Evolutionary conservation across 2,113 vertebrate genomes (phyloP), one percentile per base, ranked within the genome.

Genomic region (Sisor rabdophorus): DNA sequence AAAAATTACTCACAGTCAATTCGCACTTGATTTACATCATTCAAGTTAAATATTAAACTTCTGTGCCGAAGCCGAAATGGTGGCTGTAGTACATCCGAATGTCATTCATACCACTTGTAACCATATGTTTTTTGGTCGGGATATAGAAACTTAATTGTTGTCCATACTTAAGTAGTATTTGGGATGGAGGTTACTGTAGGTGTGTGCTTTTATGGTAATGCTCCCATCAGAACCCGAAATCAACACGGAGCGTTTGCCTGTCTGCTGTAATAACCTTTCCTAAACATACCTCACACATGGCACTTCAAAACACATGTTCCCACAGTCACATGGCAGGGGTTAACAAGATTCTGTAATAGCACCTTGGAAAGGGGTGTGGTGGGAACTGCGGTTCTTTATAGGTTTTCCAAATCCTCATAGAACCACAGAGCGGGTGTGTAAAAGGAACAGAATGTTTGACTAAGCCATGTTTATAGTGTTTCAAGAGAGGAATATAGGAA

Each of bases 191-290:
- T 1, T 44, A 44, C 1, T 44, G 4, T 50, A 68, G 44, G 47
- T 68, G 65, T 24, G n/a, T 28, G 15, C 48, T 24, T 11, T 24
- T 65, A 71, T 63, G 78, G 61, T 71, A 82, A 68, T 24, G 71
- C 70, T 83, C 68, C 86, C 80, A 79, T 47, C 77, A 82, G 2
- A 65, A 28, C 82, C 69, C 40, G 40, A 63, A 80, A 71, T 79
- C 79, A 58, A 77, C 78, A 76, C 75, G 55, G 67, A 75, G 76
- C 79, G 70, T 83, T 67, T 73, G 79, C 65, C 83, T 76, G 81
- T 78, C 81, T 61, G 80, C 84, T 80, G 81, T 86, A 90, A 92
- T 89, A 82, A 88, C 76, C 69, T 82, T n/a, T 80, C 75, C 86
- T 86, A 86, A 90, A 86, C 81, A 78, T 81, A 67, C 28, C 61